Percentiles rank a stretch among this genome's conserved stretches.
Conservation (phyloP, 2,888 invertebrate genomes). For the Diaprepes abbreviatus region DNA sequence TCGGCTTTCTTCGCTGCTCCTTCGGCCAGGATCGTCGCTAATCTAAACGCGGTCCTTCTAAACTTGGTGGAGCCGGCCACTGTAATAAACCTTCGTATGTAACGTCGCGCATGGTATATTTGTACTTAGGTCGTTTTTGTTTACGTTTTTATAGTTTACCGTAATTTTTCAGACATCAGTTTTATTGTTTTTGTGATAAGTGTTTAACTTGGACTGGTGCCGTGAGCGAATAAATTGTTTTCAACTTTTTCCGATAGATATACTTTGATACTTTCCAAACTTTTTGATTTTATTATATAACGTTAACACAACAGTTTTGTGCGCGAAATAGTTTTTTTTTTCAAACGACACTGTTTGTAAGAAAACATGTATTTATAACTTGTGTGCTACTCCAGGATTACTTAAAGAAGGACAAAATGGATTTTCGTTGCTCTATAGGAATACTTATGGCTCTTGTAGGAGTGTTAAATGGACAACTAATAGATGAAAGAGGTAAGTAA, state of each 20-base stretch:
- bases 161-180: not conserved
- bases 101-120: constrained; percentile 10
- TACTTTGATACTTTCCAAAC: no score
- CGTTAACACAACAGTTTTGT: constrained; percentile 15
- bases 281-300: not conserved
- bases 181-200: not conserved
- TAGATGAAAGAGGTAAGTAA: constrained; percentile 60
- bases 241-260: not conserved
- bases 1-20: constrained; percentile 32
- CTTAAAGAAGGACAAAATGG: constrained; percentile 39
- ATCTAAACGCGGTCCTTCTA: constrained; percentile 34
- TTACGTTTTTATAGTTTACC: constrained; percentile 20
- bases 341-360: not conserved
- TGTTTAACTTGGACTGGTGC: not conserved
- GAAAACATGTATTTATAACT: constrained; percentile 13
- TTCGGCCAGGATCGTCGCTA: constrained; percentile 20
- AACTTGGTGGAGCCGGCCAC: constrained; percentile 5
- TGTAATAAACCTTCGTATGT: constrained; percentile 29
- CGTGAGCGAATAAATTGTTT: not conserved
- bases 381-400: not conserved
- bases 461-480: constrained; percentile 32
- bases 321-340: not conserved
- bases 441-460: constrained; percentile 33
- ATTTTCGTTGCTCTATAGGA: constrained; percentile 42
- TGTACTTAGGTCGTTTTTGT: constrained; percentile 36